Base-by-base conservation (phyloP, 2,797 vertebrate species). In the Orientallactaga sibirica region DNA sequence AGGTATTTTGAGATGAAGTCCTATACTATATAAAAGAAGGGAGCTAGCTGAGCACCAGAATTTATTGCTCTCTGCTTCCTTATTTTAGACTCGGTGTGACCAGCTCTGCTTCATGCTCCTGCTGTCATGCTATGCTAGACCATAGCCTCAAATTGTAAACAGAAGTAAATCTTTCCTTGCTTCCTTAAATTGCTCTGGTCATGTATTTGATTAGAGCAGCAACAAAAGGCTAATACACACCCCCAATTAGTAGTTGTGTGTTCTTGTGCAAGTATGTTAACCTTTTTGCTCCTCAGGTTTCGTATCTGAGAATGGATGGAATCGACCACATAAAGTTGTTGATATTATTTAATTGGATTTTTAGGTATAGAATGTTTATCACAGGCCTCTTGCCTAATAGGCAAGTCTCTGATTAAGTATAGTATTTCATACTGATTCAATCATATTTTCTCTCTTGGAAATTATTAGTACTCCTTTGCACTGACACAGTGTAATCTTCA, bases 391-490 rank as follows among this genome's bases (percentile, higher is more conserved):
- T 41, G 25, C 22, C 67, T 55, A 29, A 19, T 76, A 87, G 11
- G 33, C 61, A 16, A 77, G 62, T 48, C 43, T 93, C 91, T 94
- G 16, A 88, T 41, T 77, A 24, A 37, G 9, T 61, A 11, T 3
- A 5, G 8, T 66, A 18, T 77, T 94, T 64, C 27, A 81, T 61
- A 66, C 37, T n/a, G 4, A 79, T 77, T 4, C 5, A 82, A 9
- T 29, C 29, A 48, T 29, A 58, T 29, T 4, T 9, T 73, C 37
- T 70, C 10, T 74, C 19, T 75, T 70, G 2, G 29, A 33, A 87
- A 87, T 92, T 88, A 88, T 25, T 61, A 78, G 85, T n/a, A 66
- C 14, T 83, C 15, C 77, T 95, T 73, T 64, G 4, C 71, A 75
- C 80, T 24, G 20, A 96, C 29, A 66, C 4, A 11, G 41, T 76